Evolutionary conservation across 2,113 vertebrate genomes (phyloP), one percentile per base, ranked within the genome.

Genomic region (Romanogobio albipinnatus): DNA sequence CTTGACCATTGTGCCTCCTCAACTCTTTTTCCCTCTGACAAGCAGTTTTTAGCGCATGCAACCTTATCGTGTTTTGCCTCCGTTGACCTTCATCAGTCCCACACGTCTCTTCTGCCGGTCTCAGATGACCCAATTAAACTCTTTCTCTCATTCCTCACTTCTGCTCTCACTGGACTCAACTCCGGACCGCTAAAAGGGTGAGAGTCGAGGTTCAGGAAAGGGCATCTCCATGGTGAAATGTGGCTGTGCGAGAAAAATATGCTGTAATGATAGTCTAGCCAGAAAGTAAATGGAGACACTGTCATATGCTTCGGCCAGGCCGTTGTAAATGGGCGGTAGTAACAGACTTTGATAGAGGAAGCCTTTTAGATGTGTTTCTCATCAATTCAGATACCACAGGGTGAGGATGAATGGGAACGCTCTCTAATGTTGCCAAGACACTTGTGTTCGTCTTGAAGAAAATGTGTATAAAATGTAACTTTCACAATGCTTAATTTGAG

Each of bases 81-180:
- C 36, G 3, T 9, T 77, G 75, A 82, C 82, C 86, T 87, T 76
- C 68, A 71, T 49, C 62, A 64, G 68, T 85, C 84, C 78, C 66
- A 26, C 43, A 70, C 45, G 36, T 47, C 51, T 64, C 66, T 74
- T 13, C 75, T 26, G 71, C 64, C 19, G 51, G 45, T 81, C 87
- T 85, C 81, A 2, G 76, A 86, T 87, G 87, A 84, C 85, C 81
- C 58, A 79, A 84, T 90, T 85, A 85, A 87, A 85, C 66, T 58
- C 64, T 29, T 61, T 77, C 73, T 76, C 73, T 77, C 73, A 36
- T 83, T 76, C 39, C 29, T 5, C 56, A 45, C 74, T 47, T 49
- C 56, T 14, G 47, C 51, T 13, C 87, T 33, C 76, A 58, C 26
- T 10, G 5, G 45, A 61, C 56, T 51, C 22, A 26, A 43, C 61